A percentile compares a stretch with the other conserved stretches of the same genome.
These are phyloP conservation scores for Ceratothoa steindachneri DNA, from an alignment of 2,888 invertebrate species.

Conservation along the genomic window DNA sequence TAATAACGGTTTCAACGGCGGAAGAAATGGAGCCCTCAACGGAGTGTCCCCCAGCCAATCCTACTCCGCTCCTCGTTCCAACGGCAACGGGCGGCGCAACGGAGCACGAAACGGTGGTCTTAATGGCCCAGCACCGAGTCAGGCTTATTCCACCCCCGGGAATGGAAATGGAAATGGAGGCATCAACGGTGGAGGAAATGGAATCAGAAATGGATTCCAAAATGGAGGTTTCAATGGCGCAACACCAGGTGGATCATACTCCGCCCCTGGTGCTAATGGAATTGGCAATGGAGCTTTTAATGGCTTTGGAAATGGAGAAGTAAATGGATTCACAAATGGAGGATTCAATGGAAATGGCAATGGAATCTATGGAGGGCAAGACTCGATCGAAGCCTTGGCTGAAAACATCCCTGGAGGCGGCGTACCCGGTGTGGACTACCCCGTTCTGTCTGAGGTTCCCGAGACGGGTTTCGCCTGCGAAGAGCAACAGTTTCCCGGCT, in stretches of 20 bases:
- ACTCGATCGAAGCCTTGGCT: constrained; percentile 13
- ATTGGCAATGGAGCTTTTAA: not conserved
- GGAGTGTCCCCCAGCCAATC: not conserved
- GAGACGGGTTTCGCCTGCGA: constrained; percentile 24
- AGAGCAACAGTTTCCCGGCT: constrained; percentile 13
- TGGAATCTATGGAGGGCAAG: constrained; percentile 16
- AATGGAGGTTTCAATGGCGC: not conserved
- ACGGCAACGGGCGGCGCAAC: not conserved
- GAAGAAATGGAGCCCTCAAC: constrained; percentile 15
- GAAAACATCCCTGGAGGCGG: constrained; percentile 27
- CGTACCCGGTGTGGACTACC: constrained; percentile 26
- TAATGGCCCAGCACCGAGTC: not conserved
- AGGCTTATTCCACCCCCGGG: not conserved
- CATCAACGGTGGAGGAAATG: constrained; percentile 4
- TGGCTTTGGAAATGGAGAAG: too few relatives aligned
- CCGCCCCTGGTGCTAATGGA: constrained; percentile 15
- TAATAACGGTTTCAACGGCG: constrained; percentile 10
- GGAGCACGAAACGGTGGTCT: constrained; percentile 5
- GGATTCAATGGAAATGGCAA: not conserved
- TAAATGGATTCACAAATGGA: constrained; percentile 7
- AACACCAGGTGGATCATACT: not conserved
- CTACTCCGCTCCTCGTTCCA: too few relatives aligned
- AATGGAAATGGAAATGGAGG: constrained; percentile 11
- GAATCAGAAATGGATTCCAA: not conserved
- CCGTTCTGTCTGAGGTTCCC: constrained; percentile 23